A percentile compares a stretch with the other conserved stretches of the same genome.
Conservation (phyloP, 2,113 vertebrate species). For the Ariopsis seemanni region DNA sequence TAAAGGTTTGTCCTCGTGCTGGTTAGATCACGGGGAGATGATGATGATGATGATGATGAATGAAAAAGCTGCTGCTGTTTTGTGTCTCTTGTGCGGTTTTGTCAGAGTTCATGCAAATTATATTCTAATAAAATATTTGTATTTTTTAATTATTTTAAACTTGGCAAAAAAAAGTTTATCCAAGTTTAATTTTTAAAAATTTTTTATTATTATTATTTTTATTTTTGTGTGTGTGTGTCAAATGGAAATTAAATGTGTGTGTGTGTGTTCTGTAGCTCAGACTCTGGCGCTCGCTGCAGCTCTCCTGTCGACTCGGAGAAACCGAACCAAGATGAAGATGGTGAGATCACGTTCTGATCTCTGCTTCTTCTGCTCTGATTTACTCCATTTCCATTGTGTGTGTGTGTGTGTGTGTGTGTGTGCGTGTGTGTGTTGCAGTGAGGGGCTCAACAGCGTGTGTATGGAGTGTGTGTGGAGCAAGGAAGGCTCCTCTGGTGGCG, state of each 20-base stretch:
- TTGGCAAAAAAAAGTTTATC: no score
- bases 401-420: constrained; percentile 53
- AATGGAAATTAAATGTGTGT: no score
- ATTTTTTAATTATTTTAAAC: no score
- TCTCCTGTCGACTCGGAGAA: constrained; percentile 77
- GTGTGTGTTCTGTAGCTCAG: constrained; percentile 75
- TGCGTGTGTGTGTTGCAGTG: constrained; percentile 46
- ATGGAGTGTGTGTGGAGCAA: constrained; percentile 58
- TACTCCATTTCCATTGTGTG: neutral
- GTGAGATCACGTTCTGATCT: constrained; percentile 61
- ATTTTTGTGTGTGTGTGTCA: neutral
- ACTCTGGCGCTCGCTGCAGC: constrained; percentile 85
- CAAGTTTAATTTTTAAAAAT: no score
- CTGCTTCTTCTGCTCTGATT: no score
- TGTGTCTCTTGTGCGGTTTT: neutral
- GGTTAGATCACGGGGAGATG: no score
- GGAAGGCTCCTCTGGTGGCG: constrained; percentile 39
- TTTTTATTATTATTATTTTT: no score
- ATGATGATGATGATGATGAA: no score
- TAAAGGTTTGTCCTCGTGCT: no score
- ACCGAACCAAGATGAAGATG: constrained; percentile 66
- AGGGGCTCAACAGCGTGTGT: constrained; percentile 57
- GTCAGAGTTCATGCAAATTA: neutral
- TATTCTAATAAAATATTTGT: neutral
- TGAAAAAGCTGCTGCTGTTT: no score